These are phyloP conservation scores for Stichopus horrens DNA, from an alignment of 53 echinoderm and acorn worm genomes.

Conservation along the genomic window DNA sequence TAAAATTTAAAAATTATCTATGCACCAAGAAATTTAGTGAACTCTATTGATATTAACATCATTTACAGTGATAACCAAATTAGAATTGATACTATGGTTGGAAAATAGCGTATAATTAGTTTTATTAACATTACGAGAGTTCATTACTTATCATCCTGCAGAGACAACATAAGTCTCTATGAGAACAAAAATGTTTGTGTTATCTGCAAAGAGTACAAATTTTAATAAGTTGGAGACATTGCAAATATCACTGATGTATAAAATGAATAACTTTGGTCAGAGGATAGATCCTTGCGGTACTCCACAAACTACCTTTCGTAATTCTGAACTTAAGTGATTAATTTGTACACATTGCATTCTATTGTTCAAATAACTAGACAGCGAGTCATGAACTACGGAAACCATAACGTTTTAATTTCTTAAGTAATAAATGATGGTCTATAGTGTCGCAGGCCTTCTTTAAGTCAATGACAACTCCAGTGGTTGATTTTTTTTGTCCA, in stretches of 20 bases:
- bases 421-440: no score
- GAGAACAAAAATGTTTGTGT: not conserved
- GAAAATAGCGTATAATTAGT: conserved; percentile 19
- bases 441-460: no score
- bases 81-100: not conserved
- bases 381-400: no score
- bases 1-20: conserved; percentile 2
- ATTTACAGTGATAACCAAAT: conserved; percentile 20
- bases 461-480: no score
- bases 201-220: not conserved
- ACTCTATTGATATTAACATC: conserved; percentile 10
- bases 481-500: no score
- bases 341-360: no score
- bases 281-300: not conserved
- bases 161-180: not conserved
- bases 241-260: not conserved
- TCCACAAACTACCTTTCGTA: no score
- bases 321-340: no score
- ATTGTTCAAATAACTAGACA: no score
- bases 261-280: conserved; percentile 5
- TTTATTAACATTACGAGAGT: conserved; percentile 17
- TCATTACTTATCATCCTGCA: not conserved
- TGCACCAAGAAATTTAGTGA: no score
- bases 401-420: no score
- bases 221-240: conserved; percentile 23